Base-by-base conservation (phyloP, 1,140 invertebrate species). In the Drosophila pseudoobscura region DNA sequence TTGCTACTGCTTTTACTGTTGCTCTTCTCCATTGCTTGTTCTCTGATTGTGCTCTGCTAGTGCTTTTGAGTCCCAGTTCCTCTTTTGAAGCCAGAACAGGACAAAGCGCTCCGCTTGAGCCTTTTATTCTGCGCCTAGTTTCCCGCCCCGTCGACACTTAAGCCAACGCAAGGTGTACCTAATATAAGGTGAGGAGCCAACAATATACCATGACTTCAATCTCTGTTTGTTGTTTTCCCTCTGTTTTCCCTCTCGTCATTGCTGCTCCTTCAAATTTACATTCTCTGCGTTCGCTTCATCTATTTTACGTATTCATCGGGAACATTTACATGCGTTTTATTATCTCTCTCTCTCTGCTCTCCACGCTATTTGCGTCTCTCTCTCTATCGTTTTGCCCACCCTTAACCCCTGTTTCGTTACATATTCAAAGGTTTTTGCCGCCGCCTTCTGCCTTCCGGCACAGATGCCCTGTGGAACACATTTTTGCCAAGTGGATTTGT, bases 281-380 rank as follows among this genome's bases (percentile, higher is more conserved):
- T 85, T 85, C 80, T 55, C 11, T 39, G 35, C 4, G 60, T 62
- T 66, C 62, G 80, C 63, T 61, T 85, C 82, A 85, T 87, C 82
- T 87, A 75, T 66, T 85, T 84, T 80, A 76, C 80, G 77, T 80
- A 84, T 84, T 84, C 80, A 80, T 85, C 80, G 80, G 80, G 77
- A 35, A 66, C 68, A 80, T 85, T 85, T 85, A 75, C 74, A 85
- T 87, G 77, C 73, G 68, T 77, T 85, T 85, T 85, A 85, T 80
- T 74, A 68, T 69, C 63, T 26, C 0, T 53, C 51, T 15, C 44
- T 47, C 24, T 20, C 47, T 64, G 11, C 4, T 4, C 35, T 13
- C 3, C 8, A 9, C 31, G 4, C 24, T 26, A 26, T 26, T 26
- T 26, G 24, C 5, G 24, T 20, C 41, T 52, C 20, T 20, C 20